phyloP scores from a whole-genome alignment of 2,113 vertebrate species.

The Paracyprichromis sp. region DNA sequence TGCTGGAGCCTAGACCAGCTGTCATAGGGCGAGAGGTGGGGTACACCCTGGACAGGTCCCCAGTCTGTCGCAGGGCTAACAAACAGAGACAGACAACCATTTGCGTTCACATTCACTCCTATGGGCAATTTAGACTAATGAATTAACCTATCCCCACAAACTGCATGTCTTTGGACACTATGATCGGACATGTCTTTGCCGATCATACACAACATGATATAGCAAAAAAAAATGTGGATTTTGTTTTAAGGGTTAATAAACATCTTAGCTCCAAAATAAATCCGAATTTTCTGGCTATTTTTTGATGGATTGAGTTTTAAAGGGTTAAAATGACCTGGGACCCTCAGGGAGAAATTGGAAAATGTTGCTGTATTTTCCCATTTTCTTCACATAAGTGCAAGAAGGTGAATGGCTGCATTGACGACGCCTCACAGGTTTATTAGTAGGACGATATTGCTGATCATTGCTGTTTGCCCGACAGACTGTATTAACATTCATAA shows the following conservation, averaged over 20 bases:
- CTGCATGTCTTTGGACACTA: background rate
- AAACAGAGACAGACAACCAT: background rate
- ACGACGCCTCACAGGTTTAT: background rate
- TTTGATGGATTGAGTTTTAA: background rate
- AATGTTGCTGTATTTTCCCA: background rate
- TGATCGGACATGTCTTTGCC: background rate
- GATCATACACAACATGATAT: background rate
- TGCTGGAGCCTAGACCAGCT: background rate
- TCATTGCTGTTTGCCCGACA: background rate
- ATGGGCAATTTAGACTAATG: background rate
- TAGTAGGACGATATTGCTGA: background rate
- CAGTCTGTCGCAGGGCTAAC: rapidly evolving
- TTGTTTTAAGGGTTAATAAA: background rate
- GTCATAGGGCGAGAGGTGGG: background rate
- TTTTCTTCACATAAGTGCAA: background rate
- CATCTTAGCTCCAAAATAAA: background rate
- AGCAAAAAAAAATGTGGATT: background rate
- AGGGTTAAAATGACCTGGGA: background rate
- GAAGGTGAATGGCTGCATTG: background rate
- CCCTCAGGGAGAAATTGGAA: background rate
- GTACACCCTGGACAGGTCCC: background rate
- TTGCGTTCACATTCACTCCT: background rate
- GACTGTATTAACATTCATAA: background rate
- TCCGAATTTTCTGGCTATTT: background rate
- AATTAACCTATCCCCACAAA: background rate